Evolutionary conservation across 2,888 invertebrate species (phyloP), one percentile per base, ranked within the genome.

Genomic region (Ophion costatus): DNA sequence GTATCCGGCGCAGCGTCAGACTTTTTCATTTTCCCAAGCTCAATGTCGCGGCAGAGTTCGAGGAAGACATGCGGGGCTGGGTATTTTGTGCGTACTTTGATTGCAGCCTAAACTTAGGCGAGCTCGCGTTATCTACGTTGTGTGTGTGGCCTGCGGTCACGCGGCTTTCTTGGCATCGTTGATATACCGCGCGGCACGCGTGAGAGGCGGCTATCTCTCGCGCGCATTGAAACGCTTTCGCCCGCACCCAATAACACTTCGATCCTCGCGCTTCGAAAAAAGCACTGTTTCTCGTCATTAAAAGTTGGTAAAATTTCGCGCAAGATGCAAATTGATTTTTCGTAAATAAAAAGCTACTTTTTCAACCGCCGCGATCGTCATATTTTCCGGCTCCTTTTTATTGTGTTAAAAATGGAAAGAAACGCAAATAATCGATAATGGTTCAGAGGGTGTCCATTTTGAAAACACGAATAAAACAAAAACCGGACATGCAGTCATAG

Each of bases 11-110:
- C 17, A 42, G 73, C 45, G 24, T 70, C 59, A 17, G 78, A 70
- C 5, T 85, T 77, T 69, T 76, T 76, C 80, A 83, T 85, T 45
- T 63, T 70, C 45, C n/a, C 14, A 33, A 59, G 20, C 56, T 33
- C 10, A 10, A 56, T 56, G 45, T 42, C 7, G 14, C 33, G 38
- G 59, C 14, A 1, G 14, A 73, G 22, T 42, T 17, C 20, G 5
- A 10, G 0, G 11, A 38, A 38, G 17, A n/a, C 22, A 6, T 14
- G 17, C 51, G 51, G 51, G 17, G 7, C 1, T 51, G 51, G 11
- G 11, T 17, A 51, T 51, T 4, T 51, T 17, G 11, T 17, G 51
- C 51, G 51, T 51, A 51, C 51, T 51, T 51, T 51, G 51, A 51
- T 51, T 51, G 51, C 51, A 17, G 14, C 3, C 59, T 59, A 59